Evolutionary conservation across 2,113 vertebrate genomes (phyloP).

Genomic region (Tyrannus savana): DNA sequence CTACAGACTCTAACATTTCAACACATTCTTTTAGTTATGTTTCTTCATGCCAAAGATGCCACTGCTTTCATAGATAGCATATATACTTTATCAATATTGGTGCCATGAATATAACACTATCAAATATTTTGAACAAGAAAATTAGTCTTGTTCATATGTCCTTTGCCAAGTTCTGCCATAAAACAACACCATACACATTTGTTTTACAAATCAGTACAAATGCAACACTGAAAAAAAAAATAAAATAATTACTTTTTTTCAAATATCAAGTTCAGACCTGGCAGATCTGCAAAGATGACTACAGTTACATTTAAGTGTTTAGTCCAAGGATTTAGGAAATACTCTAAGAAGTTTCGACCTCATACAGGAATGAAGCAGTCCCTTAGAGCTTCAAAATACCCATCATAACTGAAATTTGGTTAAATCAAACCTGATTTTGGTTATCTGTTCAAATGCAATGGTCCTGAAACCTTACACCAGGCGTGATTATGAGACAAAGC

Average conservation of each 20-base stretch:
- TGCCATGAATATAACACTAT: neutral
- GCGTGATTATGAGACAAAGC: conserved; percentile 89
- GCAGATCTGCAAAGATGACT: neutral
- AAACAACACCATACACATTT: neutral
- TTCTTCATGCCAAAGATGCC: neutral
- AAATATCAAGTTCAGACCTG: neutral
- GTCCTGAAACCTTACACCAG: conserved; percentile 54
- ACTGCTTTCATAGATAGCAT: neutral
- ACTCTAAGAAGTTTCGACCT: neutral
- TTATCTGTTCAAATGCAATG: neutral
- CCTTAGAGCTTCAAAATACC: neutral
- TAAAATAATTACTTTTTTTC: neutral
- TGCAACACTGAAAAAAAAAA: neutral
- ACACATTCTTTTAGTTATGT: neutral
- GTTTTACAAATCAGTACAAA: neutral
- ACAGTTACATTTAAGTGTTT: neutral
- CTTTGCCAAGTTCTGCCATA: neutral
- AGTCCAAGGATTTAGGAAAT: neutral
- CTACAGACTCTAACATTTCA: neutral
- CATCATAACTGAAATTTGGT: neutral
- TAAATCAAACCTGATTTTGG: neutral
- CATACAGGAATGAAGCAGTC: neutral
- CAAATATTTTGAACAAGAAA: neutral
- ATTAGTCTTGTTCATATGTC: neutral
- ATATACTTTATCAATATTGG: neutral